A percentile compares a stretch with the other conserved stretches of the same genome.
These are phyloP conservation scores for Hippolais icterina DNA, from an alignment of 2,113 vertebrate genomes.

Conservation along the genomic window DNA sequence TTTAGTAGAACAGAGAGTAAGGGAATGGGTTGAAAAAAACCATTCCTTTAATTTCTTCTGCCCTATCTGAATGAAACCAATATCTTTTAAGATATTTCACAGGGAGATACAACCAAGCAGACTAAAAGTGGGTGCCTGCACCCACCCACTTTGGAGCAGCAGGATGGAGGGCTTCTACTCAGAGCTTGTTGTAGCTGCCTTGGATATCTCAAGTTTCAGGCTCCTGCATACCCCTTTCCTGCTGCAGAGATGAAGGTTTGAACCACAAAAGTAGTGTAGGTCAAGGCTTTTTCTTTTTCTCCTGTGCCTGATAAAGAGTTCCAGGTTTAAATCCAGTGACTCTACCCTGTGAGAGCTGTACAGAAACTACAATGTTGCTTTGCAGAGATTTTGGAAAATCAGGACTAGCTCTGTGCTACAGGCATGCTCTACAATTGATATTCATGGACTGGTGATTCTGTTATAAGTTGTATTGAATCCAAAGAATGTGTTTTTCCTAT, in stretches of 20 bases:
- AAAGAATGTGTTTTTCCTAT: background rate
- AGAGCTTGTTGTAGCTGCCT: background rate
- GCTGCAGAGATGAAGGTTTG: background rate
- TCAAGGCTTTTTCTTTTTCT: background rate
- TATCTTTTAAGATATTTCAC: background rate
- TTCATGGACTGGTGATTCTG: background rate
- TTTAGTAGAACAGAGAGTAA: background rate
- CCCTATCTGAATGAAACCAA: background rate
- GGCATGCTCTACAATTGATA: background rate
- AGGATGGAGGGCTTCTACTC: background rate
- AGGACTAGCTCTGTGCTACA: background rate
- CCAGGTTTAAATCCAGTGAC: background rate
- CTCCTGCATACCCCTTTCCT: background rate
- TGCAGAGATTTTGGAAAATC: background rate
- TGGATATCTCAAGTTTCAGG: background rate
- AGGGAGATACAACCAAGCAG: background rate
- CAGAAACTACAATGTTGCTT: background rate
- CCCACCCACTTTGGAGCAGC: background rate
- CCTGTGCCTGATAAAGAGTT: background rate
- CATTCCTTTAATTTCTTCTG: background rate
- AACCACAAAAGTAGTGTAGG: background rate
- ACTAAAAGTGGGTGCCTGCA: background rate
- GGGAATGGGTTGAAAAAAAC: background rate
- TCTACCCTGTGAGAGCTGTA: background rate
- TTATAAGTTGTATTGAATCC: background rate